phyloP scores from a whole-genome alignment of 2,113 vertebrate species.

The Cavia aperea region DNA sequence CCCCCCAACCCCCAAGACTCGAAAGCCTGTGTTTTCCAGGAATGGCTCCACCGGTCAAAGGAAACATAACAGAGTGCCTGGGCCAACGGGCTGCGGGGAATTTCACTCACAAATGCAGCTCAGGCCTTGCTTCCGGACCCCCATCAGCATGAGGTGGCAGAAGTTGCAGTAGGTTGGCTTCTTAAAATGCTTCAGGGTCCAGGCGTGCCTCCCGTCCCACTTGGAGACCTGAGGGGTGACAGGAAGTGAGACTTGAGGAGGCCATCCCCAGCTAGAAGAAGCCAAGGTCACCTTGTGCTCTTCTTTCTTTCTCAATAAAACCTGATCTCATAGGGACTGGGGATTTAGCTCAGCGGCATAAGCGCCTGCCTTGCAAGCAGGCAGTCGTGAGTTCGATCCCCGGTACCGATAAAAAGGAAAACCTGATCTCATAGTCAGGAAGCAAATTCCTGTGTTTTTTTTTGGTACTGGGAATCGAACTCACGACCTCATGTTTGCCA shows the following conservation, averaged over 20 bases:
- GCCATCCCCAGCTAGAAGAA: no score
- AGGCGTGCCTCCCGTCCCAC: slow-evolving; percentile 90
- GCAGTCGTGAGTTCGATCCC: no score
- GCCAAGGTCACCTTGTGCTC: rapidly evolving
- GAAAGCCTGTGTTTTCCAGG: neutral
- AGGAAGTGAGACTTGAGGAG: neutral
- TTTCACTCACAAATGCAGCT: slow-evolving; percentile 89
- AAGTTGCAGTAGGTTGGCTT: slow-evolving; percentile 96
- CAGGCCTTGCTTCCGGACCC: slow-evolving; percentile 93
- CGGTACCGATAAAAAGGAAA: no score
- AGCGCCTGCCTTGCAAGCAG: no score
- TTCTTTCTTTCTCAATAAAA: neutral
- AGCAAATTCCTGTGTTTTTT: neutral
- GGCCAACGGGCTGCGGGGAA: neutral
- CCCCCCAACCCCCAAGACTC: neutral
- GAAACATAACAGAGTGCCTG: neutral
- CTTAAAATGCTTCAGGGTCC: slow-evolving; percentile 97
- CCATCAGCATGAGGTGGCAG: slow-evolving; percentile 91
- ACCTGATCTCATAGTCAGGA: neutral
- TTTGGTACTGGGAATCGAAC: no score
- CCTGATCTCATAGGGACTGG: no score
- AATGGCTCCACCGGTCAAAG: neutral
- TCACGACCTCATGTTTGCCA: no score
- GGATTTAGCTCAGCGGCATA: no score
- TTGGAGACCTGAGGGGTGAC: slow-evolving; percentile 79